phyloP scores from a whole-genome alignment of 2,113 vertebrate species.

The Aix galericulata region DNA sequence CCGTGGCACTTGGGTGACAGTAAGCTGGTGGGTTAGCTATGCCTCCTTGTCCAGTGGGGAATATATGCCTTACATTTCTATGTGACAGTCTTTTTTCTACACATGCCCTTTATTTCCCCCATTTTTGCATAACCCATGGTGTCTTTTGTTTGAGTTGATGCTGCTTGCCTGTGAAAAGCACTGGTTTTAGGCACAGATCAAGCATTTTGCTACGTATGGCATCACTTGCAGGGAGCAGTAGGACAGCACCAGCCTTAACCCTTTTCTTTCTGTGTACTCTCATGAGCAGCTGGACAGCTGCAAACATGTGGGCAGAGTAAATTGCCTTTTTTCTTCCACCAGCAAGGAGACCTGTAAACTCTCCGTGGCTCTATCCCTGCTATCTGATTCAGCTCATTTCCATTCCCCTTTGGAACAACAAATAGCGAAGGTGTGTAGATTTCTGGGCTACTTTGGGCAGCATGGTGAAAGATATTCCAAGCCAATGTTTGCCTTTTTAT shows the following conservation, averaged over 20 bases:
- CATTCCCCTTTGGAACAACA: background rate
- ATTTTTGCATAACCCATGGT: background rate
- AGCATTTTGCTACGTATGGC: background rate
- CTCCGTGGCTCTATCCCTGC: background rate
- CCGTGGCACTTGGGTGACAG: background rate
- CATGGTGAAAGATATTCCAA: background rate
- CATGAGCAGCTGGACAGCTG: accelerated
- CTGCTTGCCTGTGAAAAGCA: background rate
- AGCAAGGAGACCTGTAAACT: background rate
- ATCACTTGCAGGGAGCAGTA: background rate
- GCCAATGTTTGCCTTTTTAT: background rate
- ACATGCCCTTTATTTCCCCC: background rate
- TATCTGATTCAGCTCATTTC: background rate
- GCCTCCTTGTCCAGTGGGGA: background rate
- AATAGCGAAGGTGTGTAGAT: background rate
- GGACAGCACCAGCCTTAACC: background rate
- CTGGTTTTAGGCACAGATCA: background rate
- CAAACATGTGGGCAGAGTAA: background rate
- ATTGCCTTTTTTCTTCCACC: background rate
- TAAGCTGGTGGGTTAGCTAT: background rate
- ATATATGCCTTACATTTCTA: background rate
- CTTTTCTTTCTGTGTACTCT: background rate
- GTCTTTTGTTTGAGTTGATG: background rate
- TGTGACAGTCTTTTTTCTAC: background rate
- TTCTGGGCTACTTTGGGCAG: background rate